phyloP scores from a whole-genome alignment of 2,113 vertebrate genomes.

The Mastomys natalensis region DNA sequence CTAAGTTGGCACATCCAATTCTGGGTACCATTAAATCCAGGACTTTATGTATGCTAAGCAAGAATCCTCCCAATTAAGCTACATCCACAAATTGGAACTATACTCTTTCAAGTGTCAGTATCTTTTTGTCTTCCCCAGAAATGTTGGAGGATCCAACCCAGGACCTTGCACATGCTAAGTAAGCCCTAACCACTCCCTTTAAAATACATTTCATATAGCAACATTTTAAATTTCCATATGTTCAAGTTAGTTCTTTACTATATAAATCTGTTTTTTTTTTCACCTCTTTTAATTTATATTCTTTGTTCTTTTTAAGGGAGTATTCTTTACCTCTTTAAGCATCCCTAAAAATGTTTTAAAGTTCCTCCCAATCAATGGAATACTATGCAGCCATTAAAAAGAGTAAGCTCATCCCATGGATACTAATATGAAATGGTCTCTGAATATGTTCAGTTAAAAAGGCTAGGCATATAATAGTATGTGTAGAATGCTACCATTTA shows the following conservation, averaged over 20 bases:
- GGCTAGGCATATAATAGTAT: conserved; percentile 45
- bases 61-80: background rate
- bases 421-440: conserved; percentile 69
- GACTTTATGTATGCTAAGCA: background rate
- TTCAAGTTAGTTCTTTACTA: conserved; percentile 58
- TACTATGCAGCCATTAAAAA: conserved; percentile 78
- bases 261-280: conserved; percentile 40
- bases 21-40: background rate
- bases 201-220: background rate
- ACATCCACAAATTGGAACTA: background rate
- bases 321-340: conserved; percentile 42
- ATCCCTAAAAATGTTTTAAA: conserved; percentile 63
- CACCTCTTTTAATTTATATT: conserved; percentile 29
- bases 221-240: conserved; percentile 56
- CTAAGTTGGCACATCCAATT: background rate
- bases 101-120: background rate
- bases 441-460: conserved; percentile 65
- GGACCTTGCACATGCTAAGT: background rate
- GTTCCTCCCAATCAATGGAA: conserved; percentile 64
- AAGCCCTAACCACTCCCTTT: background rate
- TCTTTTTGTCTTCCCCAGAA: background rate
- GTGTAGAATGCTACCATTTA: conserved; percentile 77
- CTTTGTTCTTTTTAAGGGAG: conserved; percentile 57
- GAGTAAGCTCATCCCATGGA: conserved; percentile 49
- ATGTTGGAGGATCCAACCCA: background rate